Percentiles rank a stretch among this genome's conserved stretches.
Conservation (phyloP, 2,797 vertebrate genomes). For the Naso thynnoides region DNA sequence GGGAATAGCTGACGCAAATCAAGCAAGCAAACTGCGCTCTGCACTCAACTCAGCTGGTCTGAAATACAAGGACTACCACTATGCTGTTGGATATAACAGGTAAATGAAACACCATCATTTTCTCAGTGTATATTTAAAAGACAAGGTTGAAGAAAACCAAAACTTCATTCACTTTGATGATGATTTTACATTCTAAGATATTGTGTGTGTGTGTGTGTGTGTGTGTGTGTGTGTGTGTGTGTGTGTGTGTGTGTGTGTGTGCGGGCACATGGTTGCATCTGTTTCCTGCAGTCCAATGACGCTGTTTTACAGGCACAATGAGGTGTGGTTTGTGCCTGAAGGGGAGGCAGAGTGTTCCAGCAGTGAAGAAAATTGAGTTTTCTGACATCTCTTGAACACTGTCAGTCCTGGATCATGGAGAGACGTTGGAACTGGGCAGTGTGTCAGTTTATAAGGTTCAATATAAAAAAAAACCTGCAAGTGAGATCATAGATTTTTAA, state of each 20-base stretch:
- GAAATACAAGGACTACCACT: conserved; percentile 62
- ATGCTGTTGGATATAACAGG: conserved; percentile 82
- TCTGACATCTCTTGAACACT: not conserved
- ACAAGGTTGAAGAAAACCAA: not conserved
- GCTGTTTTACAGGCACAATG: conserved; percentile 78
- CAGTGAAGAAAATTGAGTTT: conserved; percentile 26
- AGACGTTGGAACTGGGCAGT: not conserved
- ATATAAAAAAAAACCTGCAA: not conserved
- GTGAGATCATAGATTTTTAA: not conserved
- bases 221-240: conserved; percentile 2
- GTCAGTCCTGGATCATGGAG: not conserved
- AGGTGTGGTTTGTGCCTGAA: conserved; percentile 78
- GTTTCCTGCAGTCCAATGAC: conserved; percentile 81
- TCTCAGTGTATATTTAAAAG: not conserved
- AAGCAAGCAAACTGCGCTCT: conserved; percentile 28
- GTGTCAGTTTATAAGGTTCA: not conserved
- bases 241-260: not conserved
- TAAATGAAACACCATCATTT: conserved; percentile 31
- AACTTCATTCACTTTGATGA: not conserved
- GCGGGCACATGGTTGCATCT: too few species aligned
- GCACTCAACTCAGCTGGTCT: conserved; percentile 59
- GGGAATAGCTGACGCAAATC: rapidly evolving
- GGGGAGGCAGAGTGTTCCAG: conserved; percentile 66
- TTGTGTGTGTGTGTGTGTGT: not conserved
- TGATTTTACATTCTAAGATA: not conserved